Percentiles rank a stretch among this genome's conserved stretches.
Evolutionary conservation across 2,113 vertebrate genomes (phyloP).

Genomic region (Ranitomeya imitator): DNA sequence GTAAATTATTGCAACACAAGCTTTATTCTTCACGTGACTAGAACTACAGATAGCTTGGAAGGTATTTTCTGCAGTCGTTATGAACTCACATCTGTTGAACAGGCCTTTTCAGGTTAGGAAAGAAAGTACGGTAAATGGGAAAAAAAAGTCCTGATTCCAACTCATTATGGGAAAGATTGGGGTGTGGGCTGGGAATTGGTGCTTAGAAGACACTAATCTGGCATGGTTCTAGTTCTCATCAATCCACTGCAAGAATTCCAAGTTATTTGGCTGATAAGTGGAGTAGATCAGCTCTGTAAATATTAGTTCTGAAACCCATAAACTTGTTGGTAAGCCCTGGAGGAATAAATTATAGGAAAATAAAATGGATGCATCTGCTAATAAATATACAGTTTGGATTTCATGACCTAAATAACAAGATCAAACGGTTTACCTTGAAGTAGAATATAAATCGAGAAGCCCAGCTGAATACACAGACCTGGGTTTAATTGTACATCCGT

Average conservation of each 20-base stretch:
- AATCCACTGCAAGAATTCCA: too few species aligned
- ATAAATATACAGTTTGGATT: constrained; percentile 7
- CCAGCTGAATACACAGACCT: constrained; percentile 12
- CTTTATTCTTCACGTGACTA: constrained; percentile 14
- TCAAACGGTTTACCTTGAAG: not conserved
- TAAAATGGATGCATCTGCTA: not conserved
- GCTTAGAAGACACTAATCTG: not conserved
- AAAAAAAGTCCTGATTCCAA: not conserved
- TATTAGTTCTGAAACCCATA: not conserved
- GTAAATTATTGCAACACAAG: constrained; percentile 26
- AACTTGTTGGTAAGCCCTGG: not conserved
- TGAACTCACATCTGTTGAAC: constrained; percentile 27
- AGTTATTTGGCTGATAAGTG: not conserved
- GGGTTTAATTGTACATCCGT: constrained; percentile 21
- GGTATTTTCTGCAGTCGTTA: constrained; percentile 14
- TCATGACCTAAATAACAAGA: not conserved
- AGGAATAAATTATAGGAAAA: not conserved
- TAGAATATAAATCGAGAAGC: not conserved
- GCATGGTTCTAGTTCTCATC: not conserved
- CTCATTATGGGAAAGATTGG: not conserved
- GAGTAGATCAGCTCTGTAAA: not conserved
- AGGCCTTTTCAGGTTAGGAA: constrained; percentile 8
- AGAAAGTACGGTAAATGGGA: constrained; percentile 35
- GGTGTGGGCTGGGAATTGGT: not conserved
- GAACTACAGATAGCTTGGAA: constrained; percentile 18